phyloP scores from a whole-genome alignment of 2,888 invertebrate species.

The Cosmia trapezina region DNA sequence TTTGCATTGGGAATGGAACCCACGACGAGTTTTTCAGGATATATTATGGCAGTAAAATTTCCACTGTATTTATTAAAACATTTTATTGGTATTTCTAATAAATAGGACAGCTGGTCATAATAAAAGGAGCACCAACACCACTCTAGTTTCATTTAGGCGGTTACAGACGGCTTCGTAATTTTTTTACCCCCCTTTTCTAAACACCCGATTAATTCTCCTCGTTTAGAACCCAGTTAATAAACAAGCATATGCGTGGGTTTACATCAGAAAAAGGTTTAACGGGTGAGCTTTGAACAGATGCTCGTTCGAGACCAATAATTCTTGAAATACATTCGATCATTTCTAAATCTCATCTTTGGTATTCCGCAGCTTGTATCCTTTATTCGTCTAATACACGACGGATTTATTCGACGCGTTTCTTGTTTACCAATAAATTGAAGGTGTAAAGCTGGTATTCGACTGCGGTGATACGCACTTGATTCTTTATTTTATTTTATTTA shows the following conservation, averaged over 20 bases:
- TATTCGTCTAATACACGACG: conserved; percentile 5
- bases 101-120: neutral
- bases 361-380: conserved; percentile 9
- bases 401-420: conserved; percentile 30
- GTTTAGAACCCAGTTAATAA: neutral
- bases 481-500: neutral
- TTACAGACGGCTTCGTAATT: neutral
- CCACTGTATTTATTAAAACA: neutral
- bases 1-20: conserved; percentile 15
- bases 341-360: conserved; percentile 36
- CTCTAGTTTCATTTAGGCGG: too few relatives aligned
- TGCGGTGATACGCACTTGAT: too few relatives aligned
- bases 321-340: conserved; percentile 37
- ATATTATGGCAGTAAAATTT: neutral
- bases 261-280: conserved; percentile 14
- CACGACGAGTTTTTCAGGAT: neutral
- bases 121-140: neutral
- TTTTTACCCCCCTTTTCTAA: neutral
- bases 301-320: neutral
- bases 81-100: neutral
- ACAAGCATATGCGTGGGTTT: neutral
- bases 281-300: conserved; percentile 6
- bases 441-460: conserved; percentile 6
- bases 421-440: conserved; percentile 22
- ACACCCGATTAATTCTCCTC: neutral